Percentiles rank a stretch among this genome's conserved stretches.
Conservation (phyloP, 2,888 invertebrate species). For the Gymnosoma rotundatum region DNA sequence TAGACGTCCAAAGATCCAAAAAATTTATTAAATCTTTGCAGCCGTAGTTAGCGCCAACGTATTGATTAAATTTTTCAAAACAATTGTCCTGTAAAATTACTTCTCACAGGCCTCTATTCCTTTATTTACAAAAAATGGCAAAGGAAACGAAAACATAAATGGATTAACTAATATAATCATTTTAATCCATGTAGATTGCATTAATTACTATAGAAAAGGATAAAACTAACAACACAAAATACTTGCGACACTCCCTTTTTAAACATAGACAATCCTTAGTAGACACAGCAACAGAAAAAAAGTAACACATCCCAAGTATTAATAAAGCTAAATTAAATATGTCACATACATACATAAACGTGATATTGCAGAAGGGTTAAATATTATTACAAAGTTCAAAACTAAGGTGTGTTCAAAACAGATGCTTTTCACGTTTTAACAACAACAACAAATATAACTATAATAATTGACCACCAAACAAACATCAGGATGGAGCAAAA, state of each 20-base stretch:
- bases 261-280: not conserved
- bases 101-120: no score
- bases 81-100: no score
- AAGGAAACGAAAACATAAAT: not conserved
- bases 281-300: not conserved
- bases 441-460: not conserved
- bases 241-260: constrained; percentile 26
- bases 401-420: constrained; percentile 47
- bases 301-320: constrained; percentile 24
- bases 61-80: no score
- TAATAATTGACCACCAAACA: constrained; percentile 30
- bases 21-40: no score
- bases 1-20: no score
- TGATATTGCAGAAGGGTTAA: constrained; percentile 41
- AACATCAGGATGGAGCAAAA: not conserved
- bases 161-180: constrained; percentile 4
- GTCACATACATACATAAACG: constrained; percentile 45
- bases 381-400: constrained; percentile 26
- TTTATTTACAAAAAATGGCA: no score
- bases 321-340: constrained; percentile 56
- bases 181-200: constrained; percentile 1
- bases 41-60: no score
- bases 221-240: not conserved
- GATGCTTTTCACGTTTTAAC: constrained; percentile 9
- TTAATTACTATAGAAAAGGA: constrained; percentile 22